A percentile compares a stretch with the other conserved stretches of the same genome.
Evolutionary conservation across 2,797 vertebrate genomes (phyloP).

Genomic region (Salmo trutta): DNA sequence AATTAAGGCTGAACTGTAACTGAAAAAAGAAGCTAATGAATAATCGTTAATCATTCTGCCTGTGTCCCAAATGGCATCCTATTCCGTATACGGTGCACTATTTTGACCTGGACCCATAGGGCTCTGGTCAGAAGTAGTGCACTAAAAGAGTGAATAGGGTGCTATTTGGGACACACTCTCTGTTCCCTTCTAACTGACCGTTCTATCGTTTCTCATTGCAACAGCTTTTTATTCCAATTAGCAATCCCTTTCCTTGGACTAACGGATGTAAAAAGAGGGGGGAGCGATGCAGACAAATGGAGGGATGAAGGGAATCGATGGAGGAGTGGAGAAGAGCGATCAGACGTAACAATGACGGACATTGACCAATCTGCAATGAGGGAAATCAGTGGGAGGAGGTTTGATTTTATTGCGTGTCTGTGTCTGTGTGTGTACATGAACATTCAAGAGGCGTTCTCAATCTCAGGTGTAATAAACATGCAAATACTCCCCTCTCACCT

Average conservation of each 20-base stretch:
- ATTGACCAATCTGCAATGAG: conserved; percentile 59
- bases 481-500: neutral
- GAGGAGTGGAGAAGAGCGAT: conserved; percentile 32
- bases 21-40: conserved; percentile 59
- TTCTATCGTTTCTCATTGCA: conserved; percentile 35
- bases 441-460: too few species aligned
- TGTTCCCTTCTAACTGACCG: conserved; percentile 15
- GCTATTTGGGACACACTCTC: neutral
- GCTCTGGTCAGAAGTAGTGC: neutral
- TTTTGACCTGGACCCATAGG: neutral
- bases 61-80: neutral
- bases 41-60: conserved; percentile 51
- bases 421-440: too few species aligned
- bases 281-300: conserved; percentile 30
- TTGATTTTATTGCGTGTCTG: too few species aligned
- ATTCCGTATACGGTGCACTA: neutral
- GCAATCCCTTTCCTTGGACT: conserved; percentile 19
- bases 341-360: conserved; percentile 49
- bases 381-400: conserved; percentile 36
- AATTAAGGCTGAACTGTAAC: conserved; percentile 56
- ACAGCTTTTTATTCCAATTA: conserved; percentile 30
- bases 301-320: conserved; percentile 55
- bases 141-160: neutral
- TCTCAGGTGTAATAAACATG: too few species aligned
- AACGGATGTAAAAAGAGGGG: conserved; percentile 6